Percentiles rank a stretch among this genome's conserved stretches.
phyloP scores from a whole-genome alignment of 2,888 invertebrate genomes.

The Malthinus seriepunctatus region DNA sequence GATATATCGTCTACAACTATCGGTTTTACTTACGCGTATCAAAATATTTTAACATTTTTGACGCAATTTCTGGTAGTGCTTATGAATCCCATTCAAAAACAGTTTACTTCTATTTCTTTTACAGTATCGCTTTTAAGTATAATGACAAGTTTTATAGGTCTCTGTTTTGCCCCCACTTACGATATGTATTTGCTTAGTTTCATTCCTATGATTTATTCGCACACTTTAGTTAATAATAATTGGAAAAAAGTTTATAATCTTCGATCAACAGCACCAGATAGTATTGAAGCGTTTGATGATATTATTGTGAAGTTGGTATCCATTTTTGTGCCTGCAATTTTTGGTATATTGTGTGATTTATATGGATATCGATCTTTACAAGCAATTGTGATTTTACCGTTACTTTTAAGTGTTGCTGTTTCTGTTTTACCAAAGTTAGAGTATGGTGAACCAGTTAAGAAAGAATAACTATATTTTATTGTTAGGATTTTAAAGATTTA shows the following conservation, averaged over 20 bases:
- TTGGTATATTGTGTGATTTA: slow-evolving; percentile 24
- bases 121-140: slow-evolving; percentile 6
- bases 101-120: slow-evolving; percentile 1
- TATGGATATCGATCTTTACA: slow-evolving; percentile 18
- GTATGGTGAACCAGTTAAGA: neutral
- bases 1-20: slow-evolving; percentile 2
- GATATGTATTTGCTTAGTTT: slow-evolving; percentile 21
- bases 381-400: slow-evolving; percentile 15
- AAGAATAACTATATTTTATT: neutral
- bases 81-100: neutral
- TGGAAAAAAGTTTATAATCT: slow-evolving; percentile 14
- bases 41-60: slow-evolving; percentile 23
- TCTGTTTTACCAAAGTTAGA: neutral
- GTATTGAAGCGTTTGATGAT: slow-evolving; percentile 13
- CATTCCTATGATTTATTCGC: slow-evolving; percentile 20
- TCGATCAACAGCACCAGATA: slow-evolving; percentile 2
- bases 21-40: slow-evolving; percentile 21
- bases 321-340: slow-evolving; percentile 13
- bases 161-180: slow-evolving; percentile 18
- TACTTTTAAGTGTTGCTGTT: neutral
- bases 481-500: neutral
- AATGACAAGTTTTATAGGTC: slow-evolving; percentile 8
- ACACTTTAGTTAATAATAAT: slow-evolving; percentile 6
- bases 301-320: slow-evolving; percentile 11
- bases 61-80: slow-evolving; percentile 6